Evolutionary conservation across 2,888 invertebrate genomes (phyloP), one percentile per base, ranked within the genome.

Genomic region (Dichetophora obliterata): DNA sequence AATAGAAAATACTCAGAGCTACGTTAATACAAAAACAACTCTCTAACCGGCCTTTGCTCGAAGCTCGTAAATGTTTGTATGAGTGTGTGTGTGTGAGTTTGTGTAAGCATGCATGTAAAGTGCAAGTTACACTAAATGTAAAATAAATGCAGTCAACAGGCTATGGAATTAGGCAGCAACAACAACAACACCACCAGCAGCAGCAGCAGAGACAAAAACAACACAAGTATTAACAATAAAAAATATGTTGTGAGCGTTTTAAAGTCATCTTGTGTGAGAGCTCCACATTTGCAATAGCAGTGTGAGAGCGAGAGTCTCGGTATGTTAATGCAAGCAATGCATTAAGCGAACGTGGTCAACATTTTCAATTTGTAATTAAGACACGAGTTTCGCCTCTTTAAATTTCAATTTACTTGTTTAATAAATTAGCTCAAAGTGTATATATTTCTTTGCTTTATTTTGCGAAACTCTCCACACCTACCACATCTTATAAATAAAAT

Each of bases 291-390:
- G 54, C 22, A 54, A 3, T 19, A 54, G 54, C 19, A 19, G 54
- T 19, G n/a, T 54, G 54, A 19, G 54, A 19, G 54, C 54, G 78
- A 77, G 57, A 78, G 78, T 78, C 78, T 78, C 78, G 78, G 77
- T 80, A 37, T 78, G 77, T 77, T 80, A 80, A 77, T 72, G 57
- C 11, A 43, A 43, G 43, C 6, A 43, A 43, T 43, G 43, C 11
- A 43, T 1, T 9, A 37, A n/a, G 6, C 1, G 6, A 37, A 9
- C 37, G 37, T 43, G 6, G 11, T 11, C 6, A 43, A 43, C 14
- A 14, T 11, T 43, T 43, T 43, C 6, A 43, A 43, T 43, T 43
- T 43, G 43, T 43, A 11, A 43, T 43, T 43, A 43, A 43, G 43
- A 43, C 43, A 43, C 14, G 11, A 43, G 14, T 43, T 43, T 43